Base-by-base conservation (phyloP, 1,140 invertebrate genomes). In the Platorchestia sp. region DNA sequence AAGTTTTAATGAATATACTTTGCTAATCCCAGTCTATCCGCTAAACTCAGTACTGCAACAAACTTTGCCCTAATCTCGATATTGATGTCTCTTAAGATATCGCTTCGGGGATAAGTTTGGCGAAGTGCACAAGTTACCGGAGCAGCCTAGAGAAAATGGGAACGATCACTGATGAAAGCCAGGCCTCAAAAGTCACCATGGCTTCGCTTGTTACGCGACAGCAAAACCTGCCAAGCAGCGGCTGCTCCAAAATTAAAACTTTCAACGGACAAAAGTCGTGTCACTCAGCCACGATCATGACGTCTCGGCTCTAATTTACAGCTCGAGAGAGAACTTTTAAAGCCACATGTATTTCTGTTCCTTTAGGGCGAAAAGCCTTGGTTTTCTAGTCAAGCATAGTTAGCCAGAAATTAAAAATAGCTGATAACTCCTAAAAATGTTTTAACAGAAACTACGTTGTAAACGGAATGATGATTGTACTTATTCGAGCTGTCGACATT, bases 1-100 rank as follows among this genome's bases (percentile, higher is more conserved):
- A 93, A 93, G 91, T 93, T 93, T 93, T 93, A 93, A 93, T 93
- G 91, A 93, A 93, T 93, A 93, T 93, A 93, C 91, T 93, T 93
- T 44, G 91, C 45, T 93, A 93, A 93, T 93, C 43, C 91, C 91
- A 93, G 43, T 93, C 91, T 44, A 93, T 93, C 91, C 91, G 91
- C 91, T 93, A 93, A 93, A 93, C 43, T 45, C 91, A 45, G 45
- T 47, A 45, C 43, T 45, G 91, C 43, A 93, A 44, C 91, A 93
- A 93, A 93, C 41, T 93, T 93, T 93, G 91, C 36, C 45, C 44
- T 93, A 93, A 93, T 93, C 91, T 93, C 91, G 91, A 93, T 93
- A 93, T 93, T 93, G 91, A 93, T 93, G 91, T 93, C 91, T 93
- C 91, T 93, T 40, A 93, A 93, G 91, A 93, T 93, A 93, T 47